Percentiles rank a stretch among this genome's conserved stretches.
phyloP scores from a whole-genome alignment of 2,888 invertebrate genomes.

The Nomada flava region DNA sequence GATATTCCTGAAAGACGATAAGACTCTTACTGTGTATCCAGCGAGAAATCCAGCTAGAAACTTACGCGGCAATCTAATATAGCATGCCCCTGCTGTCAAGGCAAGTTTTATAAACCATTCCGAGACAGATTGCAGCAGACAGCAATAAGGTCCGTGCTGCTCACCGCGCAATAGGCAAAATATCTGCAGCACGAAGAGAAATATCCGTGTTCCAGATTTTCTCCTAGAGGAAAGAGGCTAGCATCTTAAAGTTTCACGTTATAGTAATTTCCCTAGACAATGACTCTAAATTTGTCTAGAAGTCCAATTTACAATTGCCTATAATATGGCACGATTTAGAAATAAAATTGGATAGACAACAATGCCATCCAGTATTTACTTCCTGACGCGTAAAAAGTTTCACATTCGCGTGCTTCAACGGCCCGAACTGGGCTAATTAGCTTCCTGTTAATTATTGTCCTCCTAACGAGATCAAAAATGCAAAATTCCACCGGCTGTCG shows the following conservation, averaged over 20 bases:
- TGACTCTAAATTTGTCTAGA: too few species aligned
- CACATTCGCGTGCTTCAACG: not conserved
- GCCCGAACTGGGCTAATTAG: conserved; percentile 31
- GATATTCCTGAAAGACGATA: conserved; percentile 3
- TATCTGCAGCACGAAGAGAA: conserved; percentile 6
- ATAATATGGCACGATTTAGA: not conserved
- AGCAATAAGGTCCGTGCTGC: conserved; percentile 19
- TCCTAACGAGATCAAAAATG: conserved; percentile 44
- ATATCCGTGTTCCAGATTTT: conserved; percentile 9
- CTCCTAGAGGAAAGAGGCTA: not conserved
- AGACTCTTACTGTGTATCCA: conserved; percentile 9
- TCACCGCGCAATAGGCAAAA: conserved; percentile 8
- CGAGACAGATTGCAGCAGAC: conserved; percentile 34
- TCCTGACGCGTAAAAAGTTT: conserved; percentile 3
- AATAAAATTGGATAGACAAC: not conserved
- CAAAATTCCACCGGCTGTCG: conserved; percentile 25
- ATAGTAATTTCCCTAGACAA: too few species aligned
- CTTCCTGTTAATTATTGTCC: conserved; percentile 30
- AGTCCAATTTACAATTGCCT: too few species aligned
- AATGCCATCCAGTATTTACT: not conserved
- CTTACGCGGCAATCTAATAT: conserved; percentile 27
- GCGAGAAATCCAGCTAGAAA: conserved; percentile 11
- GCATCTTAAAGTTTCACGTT: too few species aligned
- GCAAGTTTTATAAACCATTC: conserved; percentile 43
- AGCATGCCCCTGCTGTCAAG: conserved; percentile 25